Percentiles rank a stretch among this genome's conserved stretches.
These are phyloP conservation scores for Hypsibius dujardini DNA, from an alignment of 1,140 invertebrate genomes.

Conservation along the genomic window DNA sequence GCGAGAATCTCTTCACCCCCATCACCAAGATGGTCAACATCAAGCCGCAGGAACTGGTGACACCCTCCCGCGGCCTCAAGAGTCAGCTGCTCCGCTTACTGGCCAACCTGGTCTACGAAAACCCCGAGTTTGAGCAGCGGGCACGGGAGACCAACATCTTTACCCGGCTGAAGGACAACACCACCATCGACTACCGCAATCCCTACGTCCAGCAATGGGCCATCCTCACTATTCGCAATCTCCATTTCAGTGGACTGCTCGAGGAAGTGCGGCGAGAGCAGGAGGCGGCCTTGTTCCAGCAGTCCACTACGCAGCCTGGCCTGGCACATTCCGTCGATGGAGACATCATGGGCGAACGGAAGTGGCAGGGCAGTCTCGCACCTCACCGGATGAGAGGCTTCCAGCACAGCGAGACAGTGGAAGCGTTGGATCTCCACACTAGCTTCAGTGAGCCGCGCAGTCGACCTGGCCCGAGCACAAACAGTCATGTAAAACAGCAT, in stretches of 20 bases:
- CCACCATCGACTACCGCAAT: conserved; percentile 14
- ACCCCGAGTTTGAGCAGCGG: not conserved
- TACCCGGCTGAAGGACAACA: not conserved
- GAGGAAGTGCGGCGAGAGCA: conserved; percentile 30
- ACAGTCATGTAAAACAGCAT: not conserved
- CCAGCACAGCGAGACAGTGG: conserved; percentile 26
- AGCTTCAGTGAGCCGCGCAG: conserved; percentile 19
- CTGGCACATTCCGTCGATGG: conserved; percentile 18
- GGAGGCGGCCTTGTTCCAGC: conserved; percentile 21
- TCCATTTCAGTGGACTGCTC: conserved; percentile 28
- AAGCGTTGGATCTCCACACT: conserved; percentile 24
- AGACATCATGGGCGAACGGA: not conserved
- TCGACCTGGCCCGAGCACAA: not conserved
- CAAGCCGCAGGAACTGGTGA: conserved; percentile 7
- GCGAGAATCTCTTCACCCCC: not conserved
- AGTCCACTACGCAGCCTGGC: conserved; percentile 28
- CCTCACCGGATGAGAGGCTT: conserved; percentile 24
- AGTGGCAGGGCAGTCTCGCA: conserved; percentile 27
- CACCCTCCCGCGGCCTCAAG: not conserved
- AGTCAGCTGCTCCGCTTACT: not conserved
- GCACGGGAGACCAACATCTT: not conserved
- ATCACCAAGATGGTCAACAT: conserved; percentile 1
- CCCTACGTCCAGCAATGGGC: conserved; percentile 15
- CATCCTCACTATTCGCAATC: conserved; percentile 28
- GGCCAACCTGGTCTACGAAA: conserved; percentile 15